Base-by-base conservation (phyloP, 2,113 vertebrate species). In the Alosa alosa region DNA sequence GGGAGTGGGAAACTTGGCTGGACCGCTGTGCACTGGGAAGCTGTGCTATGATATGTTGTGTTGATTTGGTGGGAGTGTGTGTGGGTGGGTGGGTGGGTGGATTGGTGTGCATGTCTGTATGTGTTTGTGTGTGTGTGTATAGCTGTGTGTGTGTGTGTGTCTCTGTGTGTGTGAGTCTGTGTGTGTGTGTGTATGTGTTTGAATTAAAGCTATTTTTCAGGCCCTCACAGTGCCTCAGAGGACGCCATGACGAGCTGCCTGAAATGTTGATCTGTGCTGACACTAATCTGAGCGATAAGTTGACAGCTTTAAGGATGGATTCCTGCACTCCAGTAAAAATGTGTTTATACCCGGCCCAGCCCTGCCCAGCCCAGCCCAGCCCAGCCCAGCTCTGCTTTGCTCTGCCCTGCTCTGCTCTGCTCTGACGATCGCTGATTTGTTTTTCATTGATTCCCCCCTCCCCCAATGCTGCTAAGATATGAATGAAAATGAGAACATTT, bases 401-500 rank as follows among this genome's bases (percentile, higher is more conserved):
- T 44, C 1, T 44, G 41, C 41, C 1, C 41, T 44, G 41, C 41
- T 44, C 41, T 44, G 4, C 13, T 1, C 55, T 57, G 18, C 15
- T 57, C 20, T 57, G 55, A 11, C 20, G 1, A 18, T 20, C 60
- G 25, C 22, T 64, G 60, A 64, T 64, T 64, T 64, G 7, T 25
- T 64, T n/a, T n/a, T 25, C n/a, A 49, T 49, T 49, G 47, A 49
- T 49, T n/a, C 25, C 22, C 18, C 22, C 60, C 89, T 87, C 45
- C 85, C 83, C 31, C 82, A 60, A 84, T 82, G 81, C 85, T 46
- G 18, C 0, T 78, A 87, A 84, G 82, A 90, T 89, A 91, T 92
- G 92, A 94, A 94, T 93, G 90, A 92, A 92, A 87, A 93, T 92
- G 86, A 91, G 91, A 93, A 93, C 89, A 90, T 78, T 88, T 82